Conservation (phyloP, 2,113 vertebrate species). For the Origma solitaria region DNA sequence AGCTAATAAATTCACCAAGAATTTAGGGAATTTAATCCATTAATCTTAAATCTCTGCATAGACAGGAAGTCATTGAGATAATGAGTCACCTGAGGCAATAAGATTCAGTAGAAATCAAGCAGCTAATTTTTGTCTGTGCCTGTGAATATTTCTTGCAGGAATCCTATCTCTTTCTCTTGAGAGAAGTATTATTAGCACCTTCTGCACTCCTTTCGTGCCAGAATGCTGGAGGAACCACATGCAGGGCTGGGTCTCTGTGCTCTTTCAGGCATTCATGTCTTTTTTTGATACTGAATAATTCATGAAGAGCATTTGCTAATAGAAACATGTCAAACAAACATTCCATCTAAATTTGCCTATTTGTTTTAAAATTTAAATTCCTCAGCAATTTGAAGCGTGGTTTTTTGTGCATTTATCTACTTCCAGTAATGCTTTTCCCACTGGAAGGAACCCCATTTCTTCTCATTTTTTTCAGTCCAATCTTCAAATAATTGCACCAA, state of each 20-base stretch:
- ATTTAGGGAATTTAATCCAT: slow-evolving; percentile 58
- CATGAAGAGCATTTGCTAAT: background rate
- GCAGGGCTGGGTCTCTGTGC: background rate
- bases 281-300: background rate
- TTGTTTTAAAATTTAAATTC: background rate
- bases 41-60: slow-evolving; percentile 51
- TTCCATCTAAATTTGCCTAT: background rate
- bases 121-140: slow-evolving; percentile 27
- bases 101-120: slow-evolving; percentile 35
- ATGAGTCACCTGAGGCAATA: slow-evolving; percentile 61
- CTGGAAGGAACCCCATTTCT: background rate
- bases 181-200: slow-evolving; percentile 22
- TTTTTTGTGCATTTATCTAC: background rate
- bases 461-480: background rate
- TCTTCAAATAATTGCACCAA: background rate
- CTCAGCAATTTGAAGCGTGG: background rate
- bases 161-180: slow-evolving; percentile 2
- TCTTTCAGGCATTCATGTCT: background rate
- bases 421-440: background rate
- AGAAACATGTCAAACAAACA: background rate
- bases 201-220: background rate
- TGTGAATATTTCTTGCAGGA: slow-evolving; percentile 31
- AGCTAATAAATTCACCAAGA: slow-evolving; percentile 38
- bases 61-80: slow-evolving; percentile 43
- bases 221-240: background rate